Evolutionary conservation across 1,140 invertebrate genomes (phyloP).

Genomic region (Tetranychus urticae): DNA sequence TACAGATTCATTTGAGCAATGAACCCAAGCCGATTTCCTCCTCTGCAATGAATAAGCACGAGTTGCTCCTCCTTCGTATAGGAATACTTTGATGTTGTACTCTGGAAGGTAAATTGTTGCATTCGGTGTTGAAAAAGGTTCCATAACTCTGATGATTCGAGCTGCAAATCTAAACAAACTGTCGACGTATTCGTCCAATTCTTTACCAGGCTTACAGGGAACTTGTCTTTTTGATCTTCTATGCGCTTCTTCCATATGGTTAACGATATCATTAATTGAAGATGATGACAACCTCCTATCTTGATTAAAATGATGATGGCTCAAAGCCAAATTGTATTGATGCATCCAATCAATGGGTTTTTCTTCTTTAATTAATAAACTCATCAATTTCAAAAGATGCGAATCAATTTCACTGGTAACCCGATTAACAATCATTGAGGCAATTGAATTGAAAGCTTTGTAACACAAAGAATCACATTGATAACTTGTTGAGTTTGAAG

Average conservation of each 20-base stretch:
- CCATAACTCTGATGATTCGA: conserved; percentile 12
- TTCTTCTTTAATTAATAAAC: background rate
- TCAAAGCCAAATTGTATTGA: background rate
- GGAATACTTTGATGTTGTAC: conserved; percentile 12
- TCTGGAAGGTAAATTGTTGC: conserved; percentile 14
- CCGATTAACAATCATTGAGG: background rate
- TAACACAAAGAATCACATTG: background rate
- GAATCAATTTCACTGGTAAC: conserved; percentile 1
- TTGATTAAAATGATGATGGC: background rate
- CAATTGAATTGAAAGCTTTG: background rate
- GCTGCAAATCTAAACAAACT: conserved; percentile 14
- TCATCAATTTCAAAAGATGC: background rate
- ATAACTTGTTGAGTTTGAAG: background rate
- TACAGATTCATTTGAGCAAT: conserved; percentile 13
- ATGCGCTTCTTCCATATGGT: background rate
- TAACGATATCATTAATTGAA: background rate
- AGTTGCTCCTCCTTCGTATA: conserved; percentile 13
- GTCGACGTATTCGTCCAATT: conserved; percentile 17
- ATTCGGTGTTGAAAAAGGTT: conserved; percentile 12
- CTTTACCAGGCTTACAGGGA: conserved; percentile 15
- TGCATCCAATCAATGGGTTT: background rate
- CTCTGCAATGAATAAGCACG: conserved; percentile 14
- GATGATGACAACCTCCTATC: background rate
- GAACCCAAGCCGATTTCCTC: conserved; percentile 13
- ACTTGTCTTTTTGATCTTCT: conserved; percentile 10